Conservation (phyloP, 2,888 invertebrate genomes). For the Lordiphosa fenestrarum region DNA sequence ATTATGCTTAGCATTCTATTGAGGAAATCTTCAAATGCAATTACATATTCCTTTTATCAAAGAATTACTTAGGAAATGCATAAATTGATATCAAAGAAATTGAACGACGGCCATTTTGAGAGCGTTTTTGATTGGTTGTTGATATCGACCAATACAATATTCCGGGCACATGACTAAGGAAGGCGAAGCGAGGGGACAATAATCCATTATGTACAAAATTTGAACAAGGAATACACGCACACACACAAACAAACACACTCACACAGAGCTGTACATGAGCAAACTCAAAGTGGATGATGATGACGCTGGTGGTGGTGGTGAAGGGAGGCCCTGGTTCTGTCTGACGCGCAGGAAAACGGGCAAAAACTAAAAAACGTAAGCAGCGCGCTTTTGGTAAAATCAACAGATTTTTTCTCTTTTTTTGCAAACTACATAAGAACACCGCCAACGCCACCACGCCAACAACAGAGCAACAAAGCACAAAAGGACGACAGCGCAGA, state of each 20-base stretch:
- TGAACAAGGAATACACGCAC: conserved; percentile 64
- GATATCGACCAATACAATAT: conserved; percentile 81
- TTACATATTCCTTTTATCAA: conserved; percentile 19
- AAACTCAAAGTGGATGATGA: conserved; percentile 9
- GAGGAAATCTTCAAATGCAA: conserved; percentile 20
- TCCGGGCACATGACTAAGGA: conserved; percentile 62
- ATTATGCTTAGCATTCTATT: conserved; percentile 8
- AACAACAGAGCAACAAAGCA: conserved; percentile 57
- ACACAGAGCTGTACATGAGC: conserved; percentile 19
- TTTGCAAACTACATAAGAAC: conserved; percentile 30
- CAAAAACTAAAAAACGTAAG: conserved; percentile 39
- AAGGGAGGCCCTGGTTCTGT: conserved; percentile 44
- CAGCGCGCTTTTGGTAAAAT: conserved; percentile 44
- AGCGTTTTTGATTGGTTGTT: conserved; percentile 80
- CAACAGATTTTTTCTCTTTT: conserved; percentile 35
- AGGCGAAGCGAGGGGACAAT: conserved; percentile 72
- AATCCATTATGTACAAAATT: conserved; percentile 78
- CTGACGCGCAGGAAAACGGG: conserved; percentile 62
- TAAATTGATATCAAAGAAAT: conserved; percentile 44
- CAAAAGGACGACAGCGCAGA: conserved; percentile 13
- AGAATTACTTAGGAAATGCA: conserved; percentile 1
- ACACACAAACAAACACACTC: conserved; percentile 43
- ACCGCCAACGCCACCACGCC: conserved; percentile 39
- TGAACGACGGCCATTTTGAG: conserved; percentile 80
- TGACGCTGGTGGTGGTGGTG: conserved; percentile 35